Base-by-base conservation (phyloP, 2,113 vertebrate species). In the Cryptomyrus ogoouensis region DNA sequence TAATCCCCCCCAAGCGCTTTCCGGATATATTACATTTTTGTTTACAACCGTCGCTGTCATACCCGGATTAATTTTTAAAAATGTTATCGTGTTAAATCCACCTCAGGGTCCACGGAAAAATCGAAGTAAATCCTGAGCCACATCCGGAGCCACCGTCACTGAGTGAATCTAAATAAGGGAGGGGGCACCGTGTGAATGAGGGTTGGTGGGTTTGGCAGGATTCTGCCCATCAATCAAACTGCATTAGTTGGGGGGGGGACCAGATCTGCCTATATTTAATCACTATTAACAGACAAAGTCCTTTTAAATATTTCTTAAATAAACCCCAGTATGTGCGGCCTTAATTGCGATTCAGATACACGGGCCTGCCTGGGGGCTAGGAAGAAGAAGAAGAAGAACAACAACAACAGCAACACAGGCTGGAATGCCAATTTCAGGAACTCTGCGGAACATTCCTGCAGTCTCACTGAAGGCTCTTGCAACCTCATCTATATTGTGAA, bases 41-140 rank as follows among this genome's bases (percentile, higher is more conserved):
- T 87, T 87, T 87, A 35, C 46, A 52, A 53, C 24, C 17, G 12
- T 87, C 17, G n/a, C 15, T 50, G 49, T 53, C n/a, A 87, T 31
- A 56, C 50, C 50, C 50, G 17, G 85, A 50, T 87, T 87, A 87
- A 87, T 53, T 53, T 53, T 53, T 52, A 10, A 87, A 87, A 86
- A 87, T 19, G 83, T 47, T 56, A 35, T 12, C 21, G 9, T 35
- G 21, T 19, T 87, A 53, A 53, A 53, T 87, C 50, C 50, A 52
- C 85, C 50, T 53, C 27, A 19, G 47, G 85, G 85, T 35, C 27
- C 50, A 53, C 3, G 5, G 21, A n/a, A 47, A 56, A 87, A 49
- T 87, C 50, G 3, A 56, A 35, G 13, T 13, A 35, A 39, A 56
- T 87, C 12, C 50, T 12, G 42, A 35, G 27, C 49, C 7, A n/a